These are phyloP conservation scores for Oenanthe melanoleuca DNA, from an alignment of 2,113 vertebrate species.

Conservation along the genomic window DNA sequence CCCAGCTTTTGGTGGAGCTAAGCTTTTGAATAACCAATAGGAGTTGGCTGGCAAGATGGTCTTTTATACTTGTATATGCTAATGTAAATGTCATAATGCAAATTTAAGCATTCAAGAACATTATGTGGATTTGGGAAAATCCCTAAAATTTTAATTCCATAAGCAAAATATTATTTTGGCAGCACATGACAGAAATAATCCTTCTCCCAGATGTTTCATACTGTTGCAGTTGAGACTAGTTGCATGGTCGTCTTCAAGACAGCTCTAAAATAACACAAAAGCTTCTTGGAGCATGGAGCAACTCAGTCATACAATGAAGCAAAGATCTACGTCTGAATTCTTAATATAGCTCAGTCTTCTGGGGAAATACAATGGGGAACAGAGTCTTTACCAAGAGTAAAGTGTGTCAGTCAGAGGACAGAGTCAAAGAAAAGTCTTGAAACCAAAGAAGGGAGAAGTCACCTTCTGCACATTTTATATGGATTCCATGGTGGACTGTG, in stretches of 20 bases:
- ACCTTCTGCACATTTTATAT: neutral
- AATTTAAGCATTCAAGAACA: conserved; percentile 31
- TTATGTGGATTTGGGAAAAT: conserved; percentile 61
- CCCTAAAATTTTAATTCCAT: conserved; percentile 58
- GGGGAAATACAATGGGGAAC: neutral
- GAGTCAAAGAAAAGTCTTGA: neutral
- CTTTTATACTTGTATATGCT: conserved; percentile 25
- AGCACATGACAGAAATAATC: conserved; percentile 61
- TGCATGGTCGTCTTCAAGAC: conserved; percentile 2
- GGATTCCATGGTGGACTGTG: rapidly evolving
- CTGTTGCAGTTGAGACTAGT: conserved; percentile 9
- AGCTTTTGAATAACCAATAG: conserved; percentile 24
- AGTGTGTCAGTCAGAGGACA: neutral
- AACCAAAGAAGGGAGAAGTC: neutral
- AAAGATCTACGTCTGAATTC: neutral
- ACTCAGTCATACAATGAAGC: neutral
- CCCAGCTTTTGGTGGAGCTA: conserved; percentile 55
- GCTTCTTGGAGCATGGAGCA: neutral
- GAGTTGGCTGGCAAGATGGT: conserved; percentile 30
- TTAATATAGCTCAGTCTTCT: neutral
- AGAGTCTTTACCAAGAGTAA: neutral
- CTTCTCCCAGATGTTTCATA: conserved; percentile 46
- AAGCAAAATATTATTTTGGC: conserved; percentile 65
- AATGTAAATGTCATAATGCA: conserved; percentile 48
- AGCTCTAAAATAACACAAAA: conserved; percentile 19